These are phyloP conservation scores for Globia sparganii DNA, from an alignment of 2,888 invertebrate species.

Conservation along the genomic window DNA sequence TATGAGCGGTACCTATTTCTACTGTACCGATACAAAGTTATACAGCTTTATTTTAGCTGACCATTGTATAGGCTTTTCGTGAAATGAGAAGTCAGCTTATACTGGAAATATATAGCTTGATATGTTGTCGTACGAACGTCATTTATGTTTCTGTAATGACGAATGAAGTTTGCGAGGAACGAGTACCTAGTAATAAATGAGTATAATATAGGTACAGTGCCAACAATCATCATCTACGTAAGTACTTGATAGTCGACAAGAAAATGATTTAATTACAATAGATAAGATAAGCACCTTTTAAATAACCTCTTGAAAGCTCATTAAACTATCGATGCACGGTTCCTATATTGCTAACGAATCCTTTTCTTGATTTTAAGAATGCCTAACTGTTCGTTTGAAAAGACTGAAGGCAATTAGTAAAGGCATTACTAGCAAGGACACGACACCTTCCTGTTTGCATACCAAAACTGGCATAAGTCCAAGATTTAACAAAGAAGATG, in stretches of 20 bases:
- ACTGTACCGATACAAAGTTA: background rate
- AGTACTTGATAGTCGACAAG: background rate
- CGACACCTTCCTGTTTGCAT: background rate
- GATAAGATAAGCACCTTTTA: background rate
- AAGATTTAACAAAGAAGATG: slow-evolving; percentile 3
- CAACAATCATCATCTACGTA: background rate
- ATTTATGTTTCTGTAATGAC: background rate
- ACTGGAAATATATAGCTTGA: too few relatives aligned
- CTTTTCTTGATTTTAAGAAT: background rate
- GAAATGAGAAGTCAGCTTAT: too few relatives aligned
- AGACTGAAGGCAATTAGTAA: background rate
- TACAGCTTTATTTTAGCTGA: too few relatives aligned
- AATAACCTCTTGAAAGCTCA: too few relatives aligned
- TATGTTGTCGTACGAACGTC: background rate
- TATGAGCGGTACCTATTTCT: background rate
- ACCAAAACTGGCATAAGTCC: slow-evolving; percentile 23
- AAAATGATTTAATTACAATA: background rate
- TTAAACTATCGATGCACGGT: background rate
- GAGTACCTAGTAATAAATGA: background rate
- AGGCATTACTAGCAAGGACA: slow-evolving; percentile 12
- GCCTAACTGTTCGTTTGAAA: background rate
- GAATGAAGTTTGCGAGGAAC: background rate
- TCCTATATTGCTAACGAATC: background rate
- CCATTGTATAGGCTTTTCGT: too few relatives aligned
- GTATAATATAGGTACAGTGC: too few relatives aligned